Evolutionary conservation across 2,888 invertebrate species (phyloP), one percentile per base, ranked within the genome.

Genomic region (Lycaena phlaeas): DNA sequence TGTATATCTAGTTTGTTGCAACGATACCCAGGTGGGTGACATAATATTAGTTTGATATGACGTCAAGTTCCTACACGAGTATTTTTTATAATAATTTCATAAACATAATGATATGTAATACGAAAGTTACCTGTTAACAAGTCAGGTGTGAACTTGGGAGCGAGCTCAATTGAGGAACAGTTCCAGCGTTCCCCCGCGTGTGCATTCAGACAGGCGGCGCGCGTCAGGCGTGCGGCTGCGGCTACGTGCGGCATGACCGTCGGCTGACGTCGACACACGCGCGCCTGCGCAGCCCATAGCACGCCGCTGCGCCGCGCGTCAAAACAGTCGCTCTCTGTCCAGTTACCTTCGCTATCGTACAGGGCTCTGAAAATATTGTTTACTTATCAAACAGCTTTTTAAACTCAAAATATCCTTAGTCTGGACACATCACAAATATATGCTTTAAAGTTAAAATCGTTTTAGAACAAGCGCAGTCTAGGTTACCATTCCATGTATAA

Each of bases 121-220:
- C n/a, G n/a, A n/a, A 38, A 39, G 63, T 56, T 67, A 93, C 94
- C 94, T 77, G 90, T 88, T 1, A 91, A 88, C 49, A 94, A 76
- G 68, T 95, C 94, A 4, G 92, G 90, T n/a, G 90, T 87, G 52
- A 89, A 88, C 53, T 86, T 86, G 0, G 94, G 94, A 1, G 92
- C 92, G 14, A 84, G 81, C 28, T 87, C 86, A 39, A 93, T 86
- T 30, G 92, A 90, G 44, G 92, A 91, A 74, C 94, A 95, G 76
- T 95, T 94, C 94, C 94, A 95, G 43, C 94, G 79, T 47, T 92
- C 86, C 55, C 91, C 88, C 15, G 86, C 82, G 71, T 94, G 92
- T 14, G 90, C 86, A 48, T 85, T 74, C 66, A 90, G 89, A 70
- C 94, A 95, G 36, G 91, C 89, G 46, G 87, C 76, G 38, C 89